phyloP scores from a whole-genome alignment of 2,797 vertebrate genomes.

The Lerista edwardsae region DNA sequence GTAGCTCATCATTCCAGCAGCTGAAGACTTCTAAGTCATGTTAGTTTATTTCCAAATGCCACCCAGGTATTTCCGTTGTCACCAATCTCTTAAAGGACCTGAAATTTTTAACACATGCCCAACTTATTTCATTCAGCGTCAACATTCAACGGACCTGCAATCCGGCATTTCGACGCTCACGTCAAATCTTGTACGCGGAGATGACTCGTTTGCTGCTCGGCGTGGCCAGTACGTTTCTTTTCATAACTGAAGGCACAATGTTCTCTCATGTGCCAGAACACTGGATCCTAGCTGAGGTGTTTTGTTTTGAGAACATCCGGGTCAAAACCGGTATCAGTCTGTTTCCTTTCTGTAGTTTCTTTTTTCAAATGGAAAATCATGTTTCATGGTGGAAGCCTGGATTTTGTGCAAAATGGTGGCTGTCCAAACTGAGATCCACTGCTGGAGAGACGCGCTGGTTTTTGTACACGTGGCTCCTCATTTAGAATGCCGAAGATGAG shows the following conservation, averaged over 20 bases:
- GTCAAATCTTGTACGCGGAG: background rate
- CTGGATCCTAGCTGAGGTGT: background rate
- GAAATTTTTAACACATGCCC: background rate
- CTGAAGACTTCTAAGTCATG: slow-evolving; percentile 13
- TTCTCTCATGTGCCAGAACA: too few relatives aligned
- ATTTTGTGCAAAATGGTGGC: too few relatives aligned
- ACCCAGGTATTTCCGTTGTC: background rate
- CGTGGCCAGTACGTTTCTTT: too few relatives aligned
- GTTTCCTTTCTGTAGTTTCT: background rate
- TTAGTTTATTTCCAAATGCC: background rate
- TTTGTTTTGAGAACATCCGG: background rate
- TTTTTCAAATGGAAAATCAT: background rate
- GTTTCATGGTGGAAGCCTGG: too few relatives aligned
- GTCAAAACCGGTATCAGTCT: too few relatives aligned
- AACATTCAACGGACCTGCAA: accelerated
- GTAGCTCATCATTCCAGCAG: background rate
- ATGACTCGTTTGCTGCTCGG: background rate
- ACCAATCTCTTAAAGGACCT: background rate
- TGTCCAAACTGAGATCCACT: too few relatives aligned
- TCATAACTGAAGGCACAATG: background rate
- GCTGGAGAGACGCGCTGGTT: too few relatives aligned
- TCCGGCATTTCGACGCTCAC: accelerated
- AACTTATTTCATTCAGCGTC: background rate
- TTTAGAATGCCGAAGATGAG: too few relatives aligned
- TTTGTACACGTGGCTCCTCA: too few relatives aligned